These are phyloP conservation scores for Yponomeuta malinellus DNA, from an alignment of 2,888 invertebrate genomes.

Conservation along the genomic window DNA sequence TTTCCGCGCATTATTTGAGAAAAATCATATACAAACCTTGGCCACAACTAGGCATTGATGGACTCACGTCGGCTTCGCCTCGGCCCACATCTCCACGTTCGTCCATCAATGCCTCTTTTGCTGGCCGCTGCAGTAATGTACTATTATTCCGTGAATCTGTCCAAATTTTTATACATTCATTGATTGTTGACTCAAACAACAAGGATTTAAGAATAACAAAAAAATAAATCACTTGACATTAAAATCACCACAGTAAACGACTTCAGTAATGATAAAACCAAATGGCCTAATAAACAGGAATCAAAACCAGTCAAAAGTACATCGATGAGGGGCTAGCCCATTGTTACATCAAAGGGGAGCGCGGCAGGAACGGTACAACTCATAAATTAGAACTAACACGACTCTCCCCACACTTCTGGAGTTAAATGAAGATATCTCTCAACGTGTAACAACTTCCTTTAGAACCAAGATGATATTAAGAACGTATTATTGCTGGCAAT, in stretches of 20 bases:
- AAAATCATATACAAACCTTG: too few relatives aligned
- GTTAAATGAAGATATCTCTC: slow-evolving; percentile 26
- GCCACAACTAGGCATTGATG: too few relatives aligned
- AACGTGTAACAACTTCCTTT: slow-evolving; percentile 19
- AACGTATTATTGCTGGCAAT: background rate
- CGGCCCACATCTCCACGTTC: too few relatives aligned
- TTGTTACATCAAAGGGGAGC: slow-evolving; percentile 30
- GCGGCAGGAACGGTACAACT: slow-evolving; percentile 42
- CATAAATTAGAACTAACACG: slow-evolving; percentile 42
- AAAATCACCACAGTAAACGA: slow-evolving; percentile 35
- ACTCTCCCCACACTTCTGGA: slow-evolving; percentile 25
- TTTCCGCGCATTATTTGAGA: too few relatives aligned
- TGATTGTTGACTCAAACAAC: too few relatives aligned
- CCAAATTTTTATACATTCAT: too few relatives aligned
- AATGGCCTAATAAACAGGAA: slow-evolving; percentile 65
- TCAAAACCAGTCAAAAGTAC: slow-evolving; percentile 69
- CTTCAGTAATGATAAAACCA: slow-evolving; percentile 45
- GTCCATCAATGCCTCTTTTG: too few relatives aligned
- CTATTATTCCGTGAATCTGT: too few relatives aligned
- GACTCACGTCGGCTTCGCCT: too few relatives aligned
- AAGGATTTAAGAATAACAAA: too few relatives aligned
- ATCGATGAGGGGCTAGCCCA: slow-evolving; percentile 52
- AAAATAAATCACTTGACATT: too few relatives aligned
- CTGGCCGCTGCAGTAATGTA: too few relatives aligned
- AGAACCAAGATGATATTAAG: slow-evolving; percentile 14